Evolutionary conservation across 2,888 invertebrate species (phyloP).

Genomic region (Cantharis flavilabris): DNA sequence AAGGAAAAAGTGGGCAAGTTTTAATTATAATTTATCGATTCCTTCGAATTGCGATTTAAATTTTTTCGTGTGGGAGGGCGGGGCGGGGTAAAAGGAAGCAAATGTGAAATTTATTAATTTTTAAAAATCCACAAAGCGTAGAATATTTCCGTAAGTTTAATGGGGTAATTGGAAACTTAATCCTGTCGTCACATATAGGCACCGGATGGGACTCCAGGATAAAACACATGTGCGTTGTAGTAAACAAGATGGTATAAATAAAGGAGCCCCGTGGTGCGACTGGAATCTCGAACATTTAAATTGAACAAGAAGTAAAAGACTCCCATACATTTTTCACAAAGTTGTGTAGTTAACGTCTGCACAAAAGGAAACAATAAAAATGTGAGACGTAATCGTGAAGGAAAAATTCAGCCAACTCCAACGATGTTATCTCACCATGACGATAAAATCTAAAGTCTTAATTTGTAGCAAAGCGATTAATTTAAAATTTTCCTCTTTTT

Average conservation of each 20-base stretch:
- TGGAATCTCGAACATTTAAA: conserved; percentile 27
- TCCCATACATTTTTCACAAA: conserved; percentile 1
- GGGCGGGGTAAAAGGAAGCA: not conserved
- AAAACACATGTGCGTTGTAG: conserved; percentile 25
- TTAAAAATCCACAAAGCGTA: not conserved
- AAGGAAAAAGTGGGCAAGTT: conserved; percentile 3
- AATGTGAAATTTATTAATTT: not conserved
- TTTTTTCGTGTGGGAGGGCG: not conserved
- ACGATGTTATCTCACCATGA: not conserved
- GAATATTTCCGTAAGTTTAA: conserved; percentile 3
- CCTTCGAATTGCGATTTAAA: not conserved
- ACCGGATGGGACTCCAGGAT: conserved; percentile 22
- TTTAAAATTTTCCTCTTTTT: not conserved
- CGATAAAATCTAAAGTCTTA: not conserved
- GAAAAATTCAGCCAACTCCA: not conserved
- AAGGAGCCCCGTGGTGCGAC: conserved; percentile 16
- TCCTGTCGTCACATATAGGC: conserved; percentile 5
- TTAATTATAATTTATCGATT: conserved; percentile 9
- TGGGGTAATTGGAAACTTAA: conserved; percentile 3
- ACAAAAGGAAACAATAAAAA: not conserved
- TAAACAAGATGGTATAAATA: conserved; percentile 30
- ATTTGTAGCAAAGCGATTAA: not conserved
- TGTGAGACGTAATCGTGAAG: not conserved
- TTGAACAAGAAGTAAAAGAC: conserved; percentile 6
- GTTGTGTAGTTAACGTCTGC: not conserved